These are phyloP conservation scores for Polydrusus pterygomalis DNA, from an alignment of 2,888 invertebrate genomes.

Conservation along the genomic window DNA sequence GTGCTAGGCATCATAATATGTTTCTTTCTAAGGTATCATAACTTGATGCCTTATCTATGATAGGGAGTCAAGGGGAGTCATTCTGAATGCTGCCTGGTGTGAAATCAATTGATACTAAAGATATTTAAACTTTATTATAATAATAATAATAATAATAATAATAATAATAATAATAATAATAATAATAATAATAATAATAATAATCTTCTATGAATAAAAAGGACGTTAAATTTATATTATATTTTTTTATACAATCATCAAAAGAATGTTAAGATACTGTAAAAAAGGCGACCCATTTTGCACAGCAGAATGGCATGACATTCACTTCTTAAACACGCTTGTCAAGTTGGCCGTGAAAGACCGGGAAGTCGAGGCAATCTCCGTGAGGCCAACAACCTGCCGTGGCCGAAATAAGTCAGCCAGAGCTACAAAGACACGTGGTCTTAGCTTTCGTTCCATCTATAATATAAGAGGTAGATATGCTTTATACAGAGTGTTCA, in stretches of 20 bases:
- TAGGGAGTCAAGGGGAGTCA: no score
- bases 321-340: slow-evolving; percentile 54
- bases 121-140: no score
- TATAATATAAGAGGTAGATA: slow-evolving; percentile 3
- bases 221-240: no score
- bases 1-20: no score
- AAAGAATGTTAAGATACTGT: slow-evolving; percentile 1
- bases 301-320: slow-evolving; percentile 44
- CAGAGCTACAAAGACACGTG: slow-evolving; percentile 33
- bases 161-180: no score
- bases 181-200: no score
- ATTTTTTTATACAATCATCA: neutral
- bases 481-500: slow-evolving; percentile 5
- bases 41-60: no score
- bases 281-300: slow-evolving; percentile 53
- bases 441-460: slow-evolving; percentile 21
- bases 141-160: no score
- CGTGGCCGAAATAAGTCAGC: slow-evolving; percentile 53
- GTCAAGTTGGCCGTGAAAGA: slow-evolving; percentile 55
- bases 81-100: no score
- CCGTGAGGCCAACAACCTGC: slow-evolving; percentile 55
- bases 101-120: no score
- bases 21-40: no score
- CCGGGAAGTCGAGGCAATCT: slow-evolving; percentile 52
- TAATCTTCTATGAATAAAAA: no score